phyloP scores from a whole-genome alignment of 1,140 invertebrate species.

The Nylanderia fulva region DNA sequence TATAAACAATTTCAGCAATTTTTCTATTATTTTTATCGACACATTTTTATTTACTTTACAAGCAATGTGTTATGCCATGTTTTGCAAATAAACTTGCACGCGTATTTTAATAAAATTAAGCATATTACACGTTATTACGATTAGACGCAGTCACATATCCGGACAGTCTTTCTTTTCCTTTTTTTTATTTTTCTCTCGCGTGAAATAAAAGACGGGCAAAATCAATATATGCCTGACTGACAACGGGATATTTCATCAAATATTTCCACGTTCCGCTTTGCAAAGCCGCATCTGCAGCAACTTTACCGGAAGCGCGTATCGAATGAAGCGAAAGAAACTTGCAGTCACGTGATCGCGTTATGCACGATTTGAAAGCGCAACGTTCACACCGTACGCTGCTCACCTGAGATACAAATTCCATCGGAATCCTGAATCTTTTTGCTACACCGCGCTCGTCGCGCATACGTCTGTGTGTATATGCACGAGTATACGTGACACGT shows the following conservation, averaged over 20 bases:
- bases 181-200: not conserved
- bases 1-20: not conserved
- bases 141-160: not conserved
- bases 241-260: not conserved
- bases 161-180: not conserved
- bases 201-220: not conserved
- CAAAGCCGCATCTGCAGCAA: not conserved
- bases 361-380: constrained; percentile 31
- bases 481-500: too few relatives aligned
- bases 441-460: too few relatives aligned
- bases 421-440: not conserved
- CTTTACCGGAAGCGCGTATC: not conserved
- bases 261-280: not conserved
- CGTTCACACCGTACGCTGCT: not conserved
- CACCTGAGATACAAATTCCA: not conserved
- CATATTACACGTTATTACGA: too few relatives aligned
- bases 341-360: constrained; percentile 26
- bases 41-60: not conserved
- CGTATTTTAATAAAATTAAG: constrained; percentile 3
- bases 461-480: not conserved
- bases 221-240: not conserved
- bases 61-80: not conserved
- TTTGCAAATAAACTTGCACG: not conserved
- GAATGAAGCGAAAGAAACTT: not conserved
- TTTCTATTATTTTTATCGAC: not conserved